A percentile compares a stretch with the other conserved stretches of the same genome.
phyloP scores from a whole-genome alignment of 1,140 invertebrate genomes.

The Aphelenchoides fujianensis region DNA sequence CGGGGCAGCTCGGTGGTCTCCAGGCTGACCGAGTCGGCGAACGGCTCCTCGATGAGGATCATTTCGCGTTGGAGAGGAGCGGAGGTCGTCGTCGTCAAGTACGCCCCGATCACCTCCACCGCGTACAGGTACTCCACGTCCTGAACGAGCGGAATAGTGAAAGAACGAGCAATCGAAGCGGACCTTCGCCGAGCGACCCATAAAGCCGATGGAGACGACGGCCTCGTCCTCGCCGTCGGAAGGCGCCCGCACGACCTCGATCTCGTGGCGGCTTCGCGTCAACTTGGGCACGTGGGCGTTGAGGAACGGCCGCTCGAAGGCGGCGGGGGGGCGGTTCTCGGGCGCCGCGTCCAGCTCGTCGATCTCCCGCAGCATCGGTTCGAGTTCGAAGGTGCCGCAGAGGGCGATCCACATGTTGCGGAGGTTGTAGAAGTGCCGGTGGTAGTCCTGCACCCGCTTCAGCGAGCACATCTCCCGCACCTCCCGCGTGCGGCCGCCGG shows the following conservation, averaged over 20 bases:
- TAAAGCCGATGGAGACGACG: constrained; percentile 75
- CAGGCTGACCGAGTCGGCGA: constrained; percentile 72
- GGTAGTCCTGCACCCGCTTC: constrained; percentile 76
- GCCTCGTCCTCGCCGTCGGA: constrained; percentile 82
- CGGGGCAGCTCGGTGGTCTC: constrained; percentile 32
- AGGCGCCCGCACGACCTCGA: constrained; percentile 69
- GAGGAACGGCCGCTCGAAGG: constrained; percentile 50
- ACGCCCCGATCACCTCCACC: constrained; percentile 74
- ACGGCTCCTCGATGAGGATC: constrained; percentile 78
- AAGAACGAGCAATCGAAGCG: constrained; percentile 12
- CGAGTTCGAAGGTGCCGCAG: constrained; percentile 74
- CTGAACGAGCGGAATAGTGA: constrained; percentile 26
- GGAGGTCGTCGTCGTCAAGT: constrained; percentile 78
- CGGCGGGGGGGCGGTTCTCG: constrained; percentile 70
- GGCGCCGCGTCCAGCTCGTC: constrained; percentile 54
- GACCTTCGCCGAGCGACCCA: constrained; percentile 71
- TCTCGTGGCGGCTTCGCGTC: constrained; percentile 65
- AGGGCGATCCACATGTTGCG: constrained; percentile 82
- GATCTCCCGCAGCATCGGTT: constrained; percentile 47
- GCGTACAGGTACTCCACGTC: constrained; percentile 67
- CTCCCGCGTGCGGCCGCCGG: constrained; percentile 71
- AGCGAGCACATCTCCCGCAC: constrained; percentile 76
- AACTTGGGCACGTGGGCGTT: constrained; percentile 69
- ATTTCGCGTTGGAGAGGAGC: constrained; percentile 79
- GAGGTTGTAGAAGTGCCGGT: constrained; percentile 81